A percentile compares a stretch with the other conserved stretches of the same genome.
Conservation (phyloP, 2,797 vertebrate genomes). For the Sebastes elongatus region DNA sequence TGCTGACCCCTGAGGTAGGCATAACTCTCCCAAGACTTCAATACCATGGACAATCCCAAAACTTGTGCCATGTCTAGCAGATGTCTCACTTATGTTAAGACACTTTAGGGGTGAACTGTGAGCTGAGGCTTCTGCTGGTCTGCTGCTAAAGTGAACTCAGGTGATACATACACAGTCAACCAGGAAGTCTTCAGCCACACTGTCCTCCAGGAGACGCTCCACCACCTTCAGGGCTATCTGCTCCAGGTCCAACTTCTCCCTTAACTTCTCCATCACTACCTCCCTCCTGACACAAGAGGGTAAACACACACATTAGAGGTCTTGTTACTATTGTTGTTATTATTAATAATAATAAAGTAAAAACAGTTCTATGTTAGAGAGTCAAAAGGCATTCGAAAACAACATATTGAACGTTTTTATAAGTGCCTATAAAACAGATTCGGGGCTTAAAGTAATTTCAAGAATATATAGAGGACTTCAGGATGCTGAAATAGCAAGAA, state of each 20-base stretch:
- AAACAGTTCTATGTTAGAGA: neutral
- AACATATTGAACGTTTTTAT: too few species aligned
- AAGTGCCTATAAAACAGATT: too few species aligned
- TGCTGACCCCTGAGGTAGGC: too few species aligned
- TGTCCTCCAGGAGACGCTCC: slow-evolving; percentile 91
- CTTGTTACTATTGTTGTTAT: too few species aligned
- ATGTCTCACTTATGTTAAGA: neutral
- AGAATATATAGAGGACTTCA: too few species aligned
- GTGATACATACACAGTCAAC: slow-evolving; percentile 84
- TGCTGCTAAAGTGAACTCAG: neutral
- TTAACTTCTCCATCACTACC: slow-evolving; percentile 83
- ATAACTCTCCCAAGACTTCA: neutral
- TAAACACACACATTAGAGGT: neutral
- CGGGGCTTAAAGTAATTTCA: too few species aligned
- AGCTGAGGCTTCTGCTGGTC: neutral
- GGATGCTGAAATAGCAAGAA: too few species aligned
- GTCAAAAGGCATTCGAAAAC: too few species aligned
- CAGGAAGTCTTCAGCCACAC: slow-evolving; percentile 89
- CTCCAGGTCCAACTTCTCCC: slow-evolving; percentile 88
- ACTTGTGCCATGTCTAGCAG: neutral
- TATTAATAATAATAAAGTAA: neutral
- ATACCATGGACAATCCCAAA: neutral
- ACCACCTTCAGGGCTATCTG: slow-evolving; percentile 87
- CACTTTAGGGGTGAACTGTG: neutral
- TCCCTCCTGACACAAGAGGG: slow-evolving; percentile 81